Conservation (phyloP, 2,797 vertebrate species). For the Sebastes umbrosus region DNA sequence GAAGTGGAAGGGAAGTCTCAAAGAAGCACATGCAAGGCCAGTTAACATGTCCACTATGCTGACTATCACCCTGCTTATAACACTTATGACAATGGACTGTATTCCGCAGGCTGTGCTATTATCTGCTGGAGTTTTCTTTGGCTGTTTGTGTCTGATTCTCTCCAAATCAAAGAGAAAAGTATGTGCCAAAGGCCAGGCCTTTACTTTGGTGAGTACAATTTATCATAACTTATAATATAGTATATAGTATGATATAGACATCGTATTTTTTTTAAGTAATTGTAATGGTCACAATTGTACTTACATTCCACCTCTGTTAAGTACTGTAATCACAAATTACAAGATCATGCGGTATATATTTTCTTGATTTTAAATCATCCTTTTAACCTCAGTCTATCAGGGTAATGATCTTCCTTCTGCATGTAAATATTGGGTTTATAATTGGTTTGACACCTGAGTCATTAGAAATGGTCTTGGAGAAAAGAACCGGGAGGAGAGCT, state of each 20-base stretch:
- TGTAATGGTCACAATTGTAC: neutral
- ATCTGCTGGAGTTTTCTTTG: neutral
- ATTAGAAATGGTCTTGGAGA: neutral
- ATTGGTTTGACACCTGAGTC: neutral
- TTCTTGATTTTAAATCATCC: neutral
- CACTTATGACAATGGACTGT: conserved; percentile 8
- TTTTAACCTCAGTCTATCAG: neutral
- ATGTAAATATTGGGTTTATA: neutral
- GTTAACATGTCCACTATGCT: conserved; percentile 24
- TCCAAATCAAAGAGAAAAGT: neutral
- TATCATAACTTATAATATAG: neutral
- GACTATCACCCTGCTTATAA: conserved; percentile 16
- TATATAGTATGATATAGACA: neutral
- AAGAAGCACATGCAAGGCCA: conserved; percentile 14
- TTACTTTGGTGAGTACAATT: neutral
- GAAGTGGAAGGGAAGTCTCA: conserved; percentile 9
- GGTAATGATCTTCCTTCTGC: neutral
- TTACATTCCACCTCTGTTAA: neutral
- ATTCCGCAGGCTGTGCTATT: neutral
- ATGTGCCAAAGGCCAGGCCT: neutral
- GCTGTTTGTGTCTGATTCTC: neutral
- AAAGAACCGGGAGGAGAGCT: no score
- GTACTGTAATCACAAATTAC: neutral
- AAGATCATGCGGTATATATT: neutral
- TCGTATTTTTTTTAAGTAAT: neutral